Percentiles rank a stretch among this genome's conserved stretches.
These are phyloP conservation scores for Zonitis immaculata DNA, from an alignment of 2,888 invertebrate genomes.

Conservation along the genomic window DNA sequence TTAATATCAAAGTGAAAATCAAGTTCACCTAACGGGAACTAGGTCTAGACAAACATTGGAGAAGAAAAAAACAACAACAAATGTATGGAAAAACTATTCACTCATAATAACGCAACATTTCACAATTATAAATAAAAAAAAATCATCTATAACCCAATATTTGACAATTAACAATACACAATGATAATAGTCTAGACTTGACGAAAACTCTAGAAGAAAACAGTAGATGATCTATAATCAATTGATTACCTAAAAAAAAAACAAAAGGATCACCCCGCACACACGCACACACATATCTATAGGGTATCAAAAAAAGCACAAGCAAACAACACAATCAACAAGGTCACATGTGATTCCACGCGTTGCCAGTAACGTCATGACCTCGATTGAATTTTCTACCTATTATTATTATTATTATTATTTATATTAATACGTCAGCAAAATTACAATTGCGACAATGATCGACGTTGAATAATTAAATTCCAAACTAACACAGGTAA, in stretches of 20 bases:
- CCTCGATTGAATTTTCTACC: constrained; percentile 6
- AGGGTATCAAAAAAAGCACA: not conserved
- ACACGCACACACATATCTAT: not conserved
- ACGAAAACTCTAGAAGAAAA: not conserved
- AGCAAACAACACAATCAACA: constrained; percentile 4
- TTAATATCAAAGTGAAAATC: not conserved
- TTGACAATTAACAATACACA: too few relatives aligned
- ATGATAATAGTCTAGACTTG: too few relatives aligned
- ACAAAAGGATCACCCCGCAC: not conserved
- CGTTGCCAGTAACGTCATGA: constrained; percentile 10
- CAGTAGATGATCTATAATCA: too few relatives aligned
- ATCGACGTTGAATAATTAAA: too few relatives aligned
- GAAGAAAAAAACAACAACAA: not conserved
- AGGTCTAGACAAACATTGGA: not conserved
- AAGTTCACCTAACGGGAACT: not conserved
- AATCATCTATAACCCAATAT: too few relatives aligned
- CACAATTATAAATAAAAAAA: too few relatives aligned
- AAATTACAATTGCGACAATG: too few relatives aligned
- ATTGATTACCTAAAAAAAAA: too few relatives aligned
- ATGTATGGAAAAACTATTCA: too few relatives aligned
- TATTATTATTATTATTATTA: too few relatives aligned
- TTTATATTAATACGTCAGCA: too few relatives aligned
- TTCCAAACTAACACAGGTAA: too few relatives aligned
- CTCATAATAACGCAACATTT: not conserved
- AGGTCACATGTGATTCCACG: constrained; percentile 12